Conservation (phyloP, 1,140 invertebrate species). For the Sitobion miscanthi region DNA sequence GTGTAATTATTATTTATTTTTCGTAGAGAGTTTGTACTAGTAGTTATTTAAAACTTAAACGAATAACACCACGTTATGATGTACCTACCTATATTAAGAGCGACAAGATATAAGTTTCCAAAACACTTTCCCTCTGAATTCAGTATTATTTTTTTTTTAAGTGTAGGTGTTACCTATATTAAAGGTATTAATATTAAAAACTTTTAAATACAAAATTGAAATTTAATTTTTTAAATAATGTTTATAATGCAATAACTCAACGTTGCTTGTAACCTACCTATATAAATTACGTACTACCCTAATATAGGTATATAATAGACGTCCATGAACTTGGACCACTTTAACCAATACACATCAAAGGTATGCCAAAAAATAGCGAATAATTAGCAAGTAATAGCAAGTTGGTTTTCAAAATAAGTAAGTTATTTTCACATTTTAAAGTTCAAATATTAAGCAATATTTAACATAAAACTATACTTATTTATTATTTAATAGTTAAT, state of each 20-base stretch:
- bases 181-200: not conserved
- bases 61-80: too few relatives aligned
- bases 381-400: too few relatives aligned
- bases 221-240: not conserved
- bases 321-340: too few relatives aligned
- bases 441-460: not conserved
- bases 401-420: too few relatives aligned
- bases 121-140: too few relatives aligned
- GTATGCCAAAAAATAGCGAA: too few relatives aligned
- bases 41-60: too few relatives aligned
- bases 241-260: not conserved
- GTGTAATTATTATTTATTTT: not conserved
- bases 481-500: not conserved
- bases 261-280: not conserved
- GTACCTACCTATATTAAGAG: too few relatives aligned
- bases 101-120: too few relatives aligned
- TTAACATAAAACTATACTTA: not conserved
- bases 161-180: not conserved
- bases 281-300: not conserved
- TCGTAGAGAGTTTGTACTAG: too few relatives aligned
- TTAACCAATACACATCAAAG: too few relatives aligned
- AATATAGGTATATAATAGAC: not conserved
- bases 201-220: not conserved
- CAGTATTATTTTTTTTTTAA: too few relatives aligned
- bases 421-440: not conserved